Conservation (phyloP, 2,888 invertebrate genomes). For the Lasioglossum vierecki region DNA sequence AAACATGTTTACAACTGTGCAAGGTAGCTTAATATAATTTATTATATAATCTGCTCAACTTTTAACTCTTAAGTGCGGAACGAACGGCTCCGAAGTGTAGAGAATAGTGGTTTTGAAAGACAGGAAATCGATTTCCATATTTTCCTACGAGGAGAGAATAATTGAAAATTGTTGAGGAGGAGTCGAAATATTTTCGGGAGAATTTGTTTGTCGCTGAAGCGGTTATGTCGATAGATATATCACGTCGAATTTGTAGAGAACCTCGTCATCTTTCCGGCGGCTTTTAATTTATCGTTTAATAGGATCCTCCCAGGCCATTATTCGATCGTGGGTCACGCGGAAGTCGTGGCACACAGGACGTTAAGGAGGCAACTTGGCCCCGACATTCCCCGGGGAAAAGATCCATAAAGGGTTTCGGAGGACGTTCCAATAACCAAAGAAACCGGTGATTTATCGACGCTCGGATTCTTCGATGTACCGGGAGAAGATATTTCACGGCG, state of each 20-base stretch:
- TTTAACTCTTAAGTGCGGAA: neutral
- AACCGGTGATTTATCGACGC: conserved; percentile 58
- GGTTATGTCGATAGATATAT: neutral
- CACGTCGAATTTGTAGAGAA: conserved; percentile 24
- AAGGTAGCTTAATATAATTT: no score
- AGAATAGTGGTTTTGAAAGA: neutral
- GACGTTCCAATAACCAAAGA: conserved; percentile 55
- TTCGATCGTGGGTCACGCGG: conserved; percentile 17
- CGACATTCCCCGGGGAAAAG: conserved; percentile 39
- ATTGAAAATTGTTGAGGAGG: neutral
- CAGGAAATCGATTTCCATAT: neutral
- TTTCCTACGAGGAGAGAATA: neutral
- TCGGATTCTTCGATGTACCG: conserved; percentile 39
- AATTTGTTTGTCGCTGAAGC: neutral
- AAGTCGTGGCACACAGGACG: conserved; percentile 24
- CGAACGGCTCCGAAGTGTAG: neutral
- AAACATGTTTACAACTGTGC: no score
- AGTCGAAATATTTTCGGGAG: neutral
- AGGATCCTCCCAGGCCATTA: conserved; percentile 42
- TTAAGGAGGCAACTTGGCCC: conserved; percentile 11
- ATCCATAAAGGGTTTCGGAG: conserved; percentile 34
- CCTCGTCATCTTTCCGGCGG: neutral
- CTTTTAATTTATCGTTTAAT: conserved; percentile 66
- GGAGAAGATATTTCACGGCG: conserved; percentile 37
- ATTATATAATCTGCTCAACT: no score